These are phyloP conservation scores for Nematolebias whitei DNA, from an alignment of 2,113 vertebrate species.

Conservation along the genomic window DNA sequence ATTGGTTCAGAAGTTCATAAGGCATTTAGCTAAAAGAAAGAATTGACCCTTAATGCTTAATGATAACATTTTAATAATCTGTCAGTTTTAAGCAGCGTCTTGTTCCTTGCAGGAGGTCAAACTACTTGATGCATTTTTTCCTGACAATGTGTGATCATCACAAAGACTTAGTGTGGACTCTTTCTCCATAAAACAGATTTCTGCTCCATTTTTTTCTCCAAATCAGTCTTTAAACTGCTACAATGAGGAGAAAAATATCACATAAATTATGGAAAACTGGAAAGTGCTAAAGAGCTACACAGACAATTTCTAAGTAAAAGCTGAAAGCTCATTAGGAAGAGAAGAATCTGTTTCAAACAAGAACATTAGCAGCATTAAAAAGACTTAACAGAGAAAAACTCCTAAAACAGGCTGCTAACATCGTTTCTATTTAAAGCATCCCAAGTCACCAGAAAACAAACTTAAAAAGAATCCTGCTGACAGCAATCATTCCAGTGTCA, in stretches of 20 bases:
- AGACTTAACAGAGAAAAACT: background rate
- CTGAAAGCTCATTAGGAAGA: too few relatives aligned
- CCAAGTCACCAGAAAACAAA: background rate
- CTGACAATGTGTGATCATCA: constrained; percentile 32
- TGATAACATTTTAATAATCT: constrained; percentile 36
- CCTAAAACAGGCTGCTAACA: background rate
- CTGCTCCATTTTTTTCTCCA: constrained; percentile 26
- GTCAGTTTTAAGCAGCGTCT: constrained; percentile 20
- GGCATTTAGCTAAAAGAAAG: too few relatives aligned
- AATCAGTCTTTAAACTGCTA: constrained; percentile 16
- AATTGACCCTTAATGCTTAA: background rate
- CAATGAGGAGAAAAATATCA: constrained; percentile 15
- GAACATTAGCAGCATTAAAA: background rate
- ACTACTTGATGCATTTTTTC: constrained; percentile 48
- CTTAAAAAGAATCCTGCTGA: background rate
- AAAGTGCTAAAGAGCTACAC: too few relatives aligned
- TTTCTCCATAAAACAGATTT: constrained; percentile 28
- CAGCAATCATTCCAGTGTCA: constrained; percentile 2
- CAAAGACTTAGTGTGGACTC: background rate
- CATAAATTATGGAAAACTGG: constrained; percentile 5
- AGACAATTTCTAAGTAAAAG: background rate
- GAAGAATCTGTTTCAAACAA: background rate
- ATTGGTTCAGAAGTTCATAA: too few relatives aligned
- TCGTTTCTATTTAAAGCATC: background rate
- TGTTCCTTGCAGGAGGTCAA: constrained; percentile 49